These are phyloP conservation scores for Drosophila repleta DNA, from an alignment of 1,140 invertebrate genomes.

Conservation along the genomic window DNA sequence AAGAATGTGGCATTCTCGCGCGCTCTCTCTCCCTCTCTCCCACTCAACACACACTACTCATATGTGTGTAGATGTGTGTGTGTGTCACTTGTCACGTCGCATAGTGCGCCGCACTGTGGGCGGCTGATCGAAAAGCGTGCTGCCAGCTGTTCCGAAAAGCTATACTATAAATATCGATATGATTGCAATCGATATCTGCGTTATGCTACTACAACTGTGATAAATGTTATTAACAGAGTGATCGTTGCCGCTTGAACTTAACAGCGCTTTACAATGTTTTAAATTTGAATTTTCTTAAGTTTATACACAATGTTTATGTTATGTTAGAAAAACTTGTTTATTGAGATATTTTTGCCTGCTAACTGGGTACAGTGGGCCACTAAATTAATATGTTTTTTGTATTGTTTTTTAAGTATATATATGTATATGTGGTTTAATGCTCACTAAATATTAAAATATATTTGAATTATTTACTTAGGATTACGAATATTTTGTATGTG, in stretches of 20 bases:
- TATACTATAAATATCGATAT: conserved; percentile 7
- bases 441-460: conserved; percentile 60
- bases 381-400: conserved; percentile 36
- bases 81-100: conserved; percentile 54
- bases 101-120: conserved; percentile 36
- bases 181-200: conserved; percentile 1
- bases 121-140: conserved; percentile 46
- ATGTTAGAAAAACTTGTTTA: conserved; percentile 77
- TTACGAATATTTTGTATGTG: conserved; percentile 40
- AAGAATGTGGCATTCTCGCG: conserved; percentile 42
- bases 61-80: conserved; percentile 14
- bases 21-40: conserved; percentile 7
- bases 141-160: conserved; percentile 31
- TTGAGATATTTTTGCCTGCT: conserved; percentile 73
- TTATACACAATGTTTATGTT: not conserved
- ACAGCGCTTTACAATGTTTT: not conserved
- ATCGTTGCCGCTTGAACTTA: not conserved
- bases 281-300: not conserved
- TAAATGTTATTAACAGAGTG: conserved; percentile 1
- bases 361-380: conserved; percentile 73
- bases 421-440: conserved; percentile 60
- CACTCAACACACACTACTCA: not conserved
- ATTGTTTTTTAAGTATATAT: conserved; percentile 47
- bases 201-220: not conserved
- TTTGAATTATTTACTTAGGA: conserved; percentile 46